Percentiles rank a stretch among this genome's conserved stretches.
These are phyloP conservation scores for Oostethus manadensis DNA, from an alignment of 2,113 vertebrate genomes.

Conservation along the genomic window DNA sequence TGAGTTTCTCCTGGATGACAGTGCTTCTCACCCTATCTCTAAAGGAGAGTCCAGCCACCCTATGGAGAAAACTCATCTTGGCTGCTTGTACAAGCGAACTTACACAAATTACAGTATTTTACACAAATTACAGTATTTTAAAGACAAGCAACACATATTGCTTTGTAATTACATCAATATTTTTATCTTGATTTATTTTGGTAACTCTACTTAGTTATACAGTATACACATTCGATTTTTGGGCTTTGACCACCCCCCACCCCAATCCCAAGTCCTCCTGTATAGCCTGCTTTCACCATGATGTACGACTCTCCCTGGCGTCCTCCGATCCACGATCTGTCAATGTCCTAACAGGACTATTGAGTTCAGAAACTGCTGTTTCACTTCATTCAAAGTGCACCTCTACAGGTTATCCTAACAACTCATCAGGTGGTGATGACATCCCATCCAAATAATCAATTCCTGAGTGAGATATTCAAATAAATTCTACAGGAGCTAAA, in stretches of 20 bases:
- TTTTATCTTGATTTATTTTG: not conserved
- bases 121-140: no score
- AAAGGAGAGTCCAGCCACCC: no score
- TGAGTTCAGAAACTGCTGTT: not conserved
- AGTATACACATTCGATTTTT: slow-evolving; percentile 53
- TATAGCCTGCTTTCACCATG: slow-evolving; percentile 22
- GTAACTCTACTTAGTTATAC: slow-evolving; percentile 44
- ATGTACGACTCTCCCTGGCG: slow-evolving; percentile 53
- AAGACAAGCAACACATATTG: no score
- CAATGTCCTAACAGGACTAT: slow-evolving; percentile 15
- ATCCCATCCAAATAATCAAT: not conserved
- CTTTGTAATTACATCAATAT: not conserved
- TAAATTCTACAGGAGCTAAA: slow-evolving; percentile 4
- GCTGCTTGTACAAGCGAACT: no score
- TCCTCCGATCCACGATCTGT: slow-evolving; percentile 41
- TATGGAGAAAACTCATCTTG: no score
- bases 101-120: no score
- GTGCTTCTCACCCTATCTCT: no score
- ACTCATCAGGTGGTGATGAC: not conserved
- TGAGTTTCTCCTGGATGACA: no score
- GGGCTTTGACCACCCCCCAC: slow-evolving; percentile 8
- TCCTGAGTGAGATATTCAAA: slow-evolving; percentile 14
- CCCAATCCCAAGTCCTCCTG: not conserved
- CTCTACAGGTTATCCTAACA: not conserved
- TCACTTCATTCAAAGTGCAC: not conserved